Conservation (phyloP, 2,113 vertebrate genomes). For the Megaceryle maxima region DNA sequence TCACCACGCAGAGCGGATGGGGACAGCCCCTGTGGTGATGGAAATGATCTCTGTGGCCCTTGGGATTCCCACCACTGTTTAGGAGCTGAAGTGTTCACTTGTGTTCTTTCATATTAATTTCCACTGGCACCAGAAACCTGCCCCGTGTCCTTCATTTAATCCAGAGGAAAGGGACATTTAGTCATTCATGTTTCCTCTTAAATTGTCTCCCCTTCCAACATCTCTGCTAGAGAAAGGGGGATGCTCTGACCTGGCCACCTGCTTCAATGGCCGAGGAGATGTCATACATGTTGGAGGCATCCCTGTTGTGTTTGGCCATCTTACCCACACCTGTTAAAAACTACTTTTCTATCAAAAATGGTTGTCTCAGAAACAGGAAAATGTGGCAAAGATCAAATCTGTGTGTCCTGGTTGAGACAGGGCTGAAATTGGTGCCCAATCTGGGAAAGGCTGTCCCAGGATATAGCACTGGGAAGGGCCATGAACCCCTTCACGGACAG, state of each 20-base stretch:
- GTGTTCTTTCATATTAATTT: neutral
- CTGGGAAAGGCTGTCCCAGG: neutral
- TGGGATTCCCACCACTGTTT: fast-evolving
- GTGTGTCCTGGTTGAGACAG: neutral
- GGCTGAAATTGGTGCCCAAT: neutral
- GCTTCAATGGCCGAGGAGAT: neutral
- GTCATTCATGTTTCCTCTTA: fast-evolving
- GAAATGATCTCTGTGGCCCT: neutral
- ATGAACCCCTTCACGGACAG: neutral
- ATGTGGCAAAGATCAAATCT: neutral
- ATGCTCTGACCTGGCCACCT: neutral
- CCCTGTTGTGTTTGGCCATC: neutral
- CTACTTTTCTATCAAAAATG: neutral
- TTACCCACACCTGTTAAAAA: neutral
- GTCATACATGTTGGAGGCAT: neutral
- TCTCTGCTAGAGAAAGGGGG: neutral
- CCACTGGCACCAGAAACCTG: neutral
- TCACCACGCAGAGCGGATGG: fast-evolving
- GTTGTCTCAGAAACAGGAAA: neutral
- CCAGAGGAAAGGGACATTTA: neutral
- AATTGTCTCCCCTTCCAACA: neutral
- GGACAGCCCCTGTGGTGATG: fast-evolving
- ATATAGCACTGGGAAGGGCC: neutral
- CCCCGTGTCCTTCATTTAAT: fast-evolving
- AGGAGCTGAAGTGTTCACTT: neutral